Base-by-base conservation (phyloP, 2,113 vertebrate species). In the Tychaedon coryphoeus region DNA sequence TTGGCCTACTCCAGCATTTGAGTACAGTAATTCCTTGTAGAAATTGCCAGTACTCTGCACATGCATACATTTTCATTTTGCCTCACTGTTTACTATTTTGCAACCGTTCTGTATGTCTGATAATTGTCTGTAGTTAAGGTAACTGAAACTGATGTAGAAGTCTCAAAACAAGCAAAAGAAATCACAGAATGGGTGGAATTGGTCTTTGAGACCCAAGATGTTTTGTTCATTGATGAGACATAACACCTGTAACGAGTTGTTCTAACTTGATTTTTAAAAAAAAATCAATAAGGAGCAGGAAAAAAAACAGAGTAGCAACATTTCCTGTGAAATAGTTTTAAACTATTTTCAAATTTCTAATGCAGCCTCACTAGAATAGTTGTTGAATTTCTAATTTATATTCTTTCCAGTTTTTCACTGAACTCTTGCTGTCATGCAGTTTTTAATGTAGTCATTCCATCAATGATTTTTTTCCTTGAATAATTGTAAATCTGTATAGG, bases 211-310 rank as follows among this genome's bases (percentile, higher is more conserved):
- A 48, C 45, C 14, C 3, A 24, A 40, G 23, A 47, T 51, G 36
- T 33, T 91, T 88, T 75, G 22, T 33, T 70, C 12, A 12, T 57
- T 79, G 42, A 22, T 82, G 54, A 69, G 28, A 23, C 50, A 6
- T 0, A 60, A 40, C 26, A 70, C 31, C 33, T 89, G 42, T 66
- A 58, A 82, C 42, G 61, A 29, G 28, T 50, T 53, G 28, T 45
- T 58, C 40, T 31, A 66, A 2, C 53, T 51, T 66, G 26, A n/a
- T 88, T 40, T 3, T 2, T 2, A 18, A n/a, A 26, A 26, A 64
- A 40, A 54, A 53, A 24, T 12, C 10, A 62, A 4, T 5, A 9
- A 22, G 19, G 1, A 17, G 1, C 1, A 20, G 10, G 3, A 2
- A 5, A 19, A 75, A 51, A 75, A 48, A 16, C 6, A 56, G 26